These are phyloP conservation scores for Leucophenga montana DNA, from an alignment of 2,888 invertebrate species.

Conservation along the genomic window DNA sequence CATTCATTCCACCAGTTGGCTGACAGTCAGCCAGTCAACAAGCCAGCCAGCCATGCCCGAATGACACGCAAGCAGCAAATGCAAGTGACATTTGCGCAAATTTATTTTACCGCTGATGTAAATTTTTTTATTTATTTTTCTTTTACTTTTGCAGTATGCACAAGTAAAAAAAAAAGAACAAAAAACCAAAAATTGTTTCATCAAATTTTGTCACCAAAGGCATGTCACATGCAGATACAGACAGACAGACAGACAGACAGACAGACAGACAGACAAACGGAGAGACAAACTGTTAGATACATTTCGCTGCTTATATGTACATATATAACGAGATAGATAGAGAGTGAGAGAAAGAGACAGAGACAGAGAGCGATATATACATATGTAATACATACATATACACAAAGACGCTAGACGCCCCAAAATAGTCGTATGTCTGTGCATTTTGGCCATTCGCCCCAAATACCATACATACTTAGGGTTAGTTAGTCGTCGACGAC, in stretches of 20 bases:
- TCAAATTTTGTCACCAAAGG: slow-evolving; percentile 19
- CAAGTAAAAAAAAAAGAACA: neutral
- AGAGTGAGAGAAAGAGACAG: too few relatives aligned
- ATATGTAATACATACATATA: neutral
- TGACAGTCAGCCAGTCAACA: too few relatives aligned
- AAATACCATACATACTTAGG: too few relatives aligned
- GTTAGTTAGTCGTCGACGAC: neutral
- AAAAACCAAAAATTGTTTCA: slow-evolving; percentile 6
- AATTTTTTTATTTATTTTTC: neutral
- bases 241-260: neutral
- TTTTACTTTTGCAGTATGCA: neutral
- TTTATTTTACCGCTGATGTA: neutral
- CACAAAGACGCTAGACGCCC: slow-evolving; percentile 6
- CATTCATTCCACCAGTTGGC: too few relatives aligned
- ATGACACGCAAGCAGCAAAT: slow-evolving; percentile 24
- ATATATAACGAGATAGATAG: neutral
- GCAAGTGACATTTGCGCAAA: slow-evolving; percentile 24
- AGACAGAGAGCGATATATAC: neutral
- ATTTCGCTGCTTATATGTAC: neutral
- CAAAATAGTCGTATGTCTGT: neutral
- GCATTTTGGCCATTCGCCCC: neutral
- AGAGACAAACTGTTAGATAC: neutral
- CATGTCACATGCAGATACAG: slow-evolving; percentile 12
- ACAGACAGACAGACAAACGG: neutral
- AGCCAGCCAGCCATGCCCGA: neutral